These are phyloP conservation scores for Ceyx margarethae DNA, from an alignment of 2,113 vertebrate species.

Conservation along the genomic window DNA sequence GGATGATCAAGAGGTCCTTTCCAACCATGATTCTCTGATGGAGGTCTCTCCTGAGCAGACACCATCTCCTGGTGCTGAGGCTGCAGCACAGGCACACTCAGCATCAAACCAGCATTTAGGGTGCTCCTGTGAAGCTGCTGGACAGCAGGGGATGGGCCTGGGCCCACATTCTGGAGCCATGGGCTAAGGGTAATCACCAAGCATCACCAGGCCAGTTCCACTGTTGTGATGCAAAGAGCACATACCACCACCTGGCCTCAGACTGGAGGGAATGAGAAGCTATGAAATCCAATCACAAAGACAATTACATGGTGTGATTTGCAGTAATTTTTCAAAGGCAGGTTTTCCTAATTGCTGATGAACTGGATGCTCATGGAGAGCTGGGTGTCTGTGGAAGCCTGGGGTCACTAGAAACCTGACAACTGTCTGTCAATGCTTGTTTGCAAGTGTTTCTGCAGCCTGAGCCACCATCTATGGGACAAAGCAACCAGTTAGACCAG, in stretches of 20 bases:
- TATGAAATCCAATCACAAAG: background rate
- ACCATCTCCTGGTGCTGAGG: accelerated
- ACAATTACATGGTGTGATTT: background rate
- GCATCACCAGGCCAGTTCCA: background rate
- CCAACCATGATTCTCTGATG: no score
- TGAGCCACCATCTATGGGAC: background rate
- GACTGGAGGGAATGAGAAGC: background rate
- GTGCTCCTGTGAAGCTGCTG: accelerated
- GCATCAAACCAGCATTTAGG: accelerated
- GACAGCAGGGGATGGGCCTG: background rate
- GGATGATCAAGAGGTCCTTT: no score
- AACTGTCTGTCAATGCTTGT: background rate
- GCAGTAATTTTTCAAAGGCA: background rate
- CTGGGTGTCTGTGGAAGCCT: background rate
- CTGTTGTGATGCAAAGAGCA: background rate
- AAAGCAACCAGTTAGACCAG: background rate
- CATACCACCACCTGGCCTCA: accelerated
- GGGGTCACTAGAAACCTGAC: background rate
- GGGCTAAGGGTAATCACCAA: background rate
- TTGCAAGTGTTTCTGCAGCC: background rate
- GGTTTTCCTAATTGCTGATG: background rate
- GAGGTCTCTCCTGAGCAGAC: background rate
- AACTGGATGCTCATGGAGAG: background rate
- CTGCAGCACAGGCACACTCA: background rate
- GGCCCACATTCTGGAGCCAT: accelerated